Percentiles rank a stretch among this genome's conserved stretches.
Evolutionary conservation across 1,140 invertebrate genomes (phyloP).

Genomic region (Maconellicoccus hirsutus): DNA sequence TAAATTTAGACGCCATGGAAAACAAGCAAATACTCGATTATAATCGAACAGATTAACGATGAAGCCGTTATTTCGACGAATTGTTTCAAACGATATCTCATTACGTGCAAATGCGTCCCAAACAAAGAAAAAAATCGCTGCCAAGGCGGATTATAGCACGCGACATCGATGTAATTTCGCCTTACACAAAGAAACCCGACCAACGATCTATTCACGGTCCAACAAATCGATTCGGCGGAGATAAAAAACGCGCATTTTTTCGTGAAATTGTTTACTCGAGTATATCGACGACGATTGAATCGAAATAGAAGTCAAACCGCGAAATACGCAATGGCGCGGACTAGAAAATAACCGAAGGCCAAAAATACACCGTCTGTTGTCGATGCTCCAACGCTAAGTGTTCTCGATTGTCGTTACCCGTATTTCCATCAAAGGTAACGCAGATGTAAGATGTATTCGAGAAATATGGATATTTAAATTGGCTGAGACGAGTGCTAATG

Average conservation of each 20-base stretch:
- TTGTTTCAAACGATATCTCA: not conserved
- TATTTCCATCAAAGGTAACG: too few species aligned
- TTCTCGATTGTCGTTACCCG: too few species aligned
- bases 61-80: too few species aligned
- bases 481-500: too few species aligned
- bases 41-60: too few species aligned
- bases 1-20: too few species aligned
- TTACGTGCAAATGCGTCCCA: not conserved
- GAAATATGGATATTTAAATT: too few species aligned
- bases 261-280: not conserved
- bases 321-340: not conserved
- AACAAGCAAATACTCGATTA: too few species aligned
- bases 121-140: not conserved
- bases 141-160: not conserved
- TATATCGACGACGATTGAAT: not conserved
- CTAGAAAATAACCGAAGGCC: conserved; percentile 2
- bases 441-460: too few species aligned
- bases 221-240: too few species aligned
- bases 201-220: not conserved
- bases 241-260: not conserved
- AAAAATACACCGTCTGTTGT: not conserved
- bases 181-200: not conserved
- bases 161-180: not conserved
- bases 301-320: not conserved
- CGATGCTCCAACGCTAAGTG: too few species aligned